phyloP scores from a whole-genome alignment of 1,140 invertebrate genomes.

The Lepidurus couesii region DNA sequence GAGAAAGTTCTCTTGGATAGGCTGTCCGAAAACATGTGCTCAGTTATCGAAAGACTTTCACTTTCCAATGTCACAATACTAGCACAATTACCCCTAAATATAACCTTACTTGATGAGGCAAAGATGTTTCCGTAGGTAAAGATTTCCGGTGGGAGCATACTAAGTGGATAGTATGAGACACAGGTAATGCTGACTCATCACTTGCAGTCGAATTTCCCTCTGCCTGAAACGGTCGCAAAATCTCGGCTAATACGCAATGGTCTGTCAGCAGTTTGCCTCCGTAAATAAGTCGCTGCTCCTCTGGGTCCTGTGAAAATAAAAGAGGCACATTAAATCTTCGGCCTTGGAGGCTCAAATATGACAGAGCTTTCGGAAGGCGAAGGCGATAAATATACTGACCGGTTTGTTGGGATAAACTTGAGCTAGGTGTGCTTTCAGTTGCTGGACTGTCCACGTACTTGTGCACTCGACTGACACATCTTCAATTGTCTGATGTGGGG shows the following conservation, averaged over 20 bases:
- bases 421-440: neutral
- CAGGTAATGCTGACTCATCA: neutral
- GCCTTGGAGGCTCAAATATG: too few species aligned
- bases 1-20: neutral
- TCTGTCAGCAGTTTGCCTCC: neutral
- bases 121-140: neutral
- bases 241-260: neutral
- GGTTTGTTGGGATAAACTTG: neutral
- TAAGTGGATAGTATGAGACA: neutral
- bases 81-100: neutral
- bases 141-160: constrained; percentile 11
- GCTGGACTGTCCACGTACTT: neutral
- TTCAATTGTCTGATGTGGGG: constrained; percentile 8
- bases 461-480: neutral
- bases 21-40: neutral
- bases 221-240: neutral
- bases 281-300: neutral
- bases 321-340: neutral
- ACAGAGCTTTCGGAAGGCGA: neutral
- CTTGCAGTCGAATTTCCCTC: neutral
- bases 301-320: neutral
- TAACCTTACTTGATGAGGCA: neutral
- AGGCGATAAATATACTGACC: neutral
- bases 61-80: neutral
- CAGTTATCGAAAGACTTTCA: neutral